phyloP scores from a whole-genome alignment of 64 coral and sea anemone species.

The Dendronephthya gigantea region DNA sequence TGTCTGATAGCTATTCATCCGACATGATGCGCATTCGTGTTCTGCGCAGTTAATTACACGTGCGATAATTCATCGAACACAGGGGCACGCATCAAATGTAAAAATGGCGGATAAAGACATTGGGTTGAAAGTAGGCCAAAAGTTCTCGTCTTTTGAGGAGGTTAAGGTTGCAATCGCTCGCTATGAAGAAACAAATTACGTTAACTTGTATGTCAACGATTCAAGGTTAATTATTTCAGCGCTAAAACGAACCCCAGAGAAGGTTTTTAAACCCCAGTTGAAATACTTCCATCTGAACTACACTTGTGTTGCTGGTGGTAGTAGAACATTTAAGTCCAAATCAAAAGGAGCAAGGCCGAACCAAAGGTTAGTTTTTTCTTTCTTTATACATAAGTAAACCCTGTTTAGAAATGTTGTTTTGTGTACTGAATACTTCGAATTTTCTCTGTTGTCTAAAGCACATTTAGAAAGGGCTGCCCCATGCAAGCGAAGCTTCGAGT shows the following conservation, averaged over 20 bases:
- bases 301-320: background rate
- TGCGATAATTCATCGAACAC: too few relatives aligned
- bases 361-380: too few relatives aligned
- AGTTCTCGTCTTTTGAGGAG: background rate
- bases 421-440: background rate
- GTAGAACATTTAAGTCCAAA: background rate
- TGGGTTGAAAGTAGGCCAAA: background rate
- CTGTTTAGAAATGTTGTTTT: background rate
- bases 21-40: background rate
- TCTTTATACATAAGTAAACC: background rate
- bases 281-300: too few relatives aligned
- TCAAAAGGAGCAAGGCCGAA: constrained; percentile 4
- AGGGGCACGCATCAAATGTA: background rate
- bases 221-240: too few relatives aligned
- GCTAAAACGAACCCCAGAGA: too few relatives aligned
- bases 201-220: too few relatives aligned
- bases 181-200: too few relatives aligned
- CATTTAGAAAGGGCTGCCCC: too few relatives aligned
- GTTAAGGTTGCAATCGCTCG: too few relatives aligned
- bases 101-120: background rate
- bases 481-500: background rate
- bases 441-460: too few relatives aligned
- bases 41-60: background rate
- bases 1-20: background rate
- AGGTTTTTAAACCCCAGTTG: too few relatives aligned